Percentiles rank a stretch among this genome's conserved stretches.
Evolutionary conservation across 2,888 invertebrate species (phyloP).

Genomic region (Scrobipalpa costella): DNA sequence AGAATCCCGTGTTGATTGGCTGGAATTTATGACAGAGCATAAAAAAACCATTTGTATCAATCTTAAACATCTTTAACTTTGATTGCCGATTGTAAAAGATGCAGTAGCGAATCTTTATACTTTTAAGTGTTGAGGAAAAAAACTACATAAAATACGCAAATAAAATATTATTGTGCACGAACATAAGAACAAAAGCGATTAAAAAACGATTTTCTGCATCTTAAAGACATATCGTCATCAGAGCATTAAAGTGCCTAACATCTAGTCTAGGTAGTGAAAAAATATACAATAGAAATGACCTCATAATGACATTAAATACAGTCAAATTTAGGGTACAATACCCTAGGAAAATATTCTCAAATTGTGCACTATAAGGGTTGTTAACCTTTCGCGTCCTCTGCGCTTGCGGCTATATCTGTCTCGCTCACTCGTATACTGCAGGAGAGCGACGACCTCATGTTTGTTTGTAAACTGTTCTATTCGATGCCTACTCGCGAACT

Average conservation of each 20-base stretch:
- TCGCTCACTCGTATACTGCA: constrained; percentile 44
- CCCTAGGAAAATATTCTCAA: constrained; percentile 35
- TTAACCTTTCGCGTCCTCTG: constrained; percentile 59
- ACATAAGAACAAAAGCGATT: too few species aligned
- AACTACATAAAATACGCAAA: too few species aligned
- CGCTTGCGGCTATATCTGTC: constrained; percentile 48
- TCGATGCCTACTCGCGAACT: constrained; percentile 35
- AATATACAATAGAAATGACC: constrained; percentile 1
- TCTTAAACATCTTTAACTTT: not conserved
- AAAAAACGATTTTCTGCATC: too few species aligned
- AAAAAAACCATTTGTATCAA: not conserved
- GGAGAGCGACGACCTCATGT: constrained; percentile 55
- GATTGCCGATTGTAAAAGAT: not conserved
- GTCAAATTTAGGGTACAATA: not conserved
- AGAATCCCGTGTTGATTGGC: constrained; percentile 12
- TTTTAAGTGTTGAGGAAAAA: not conserved
- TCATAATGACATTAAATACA: not conserved
- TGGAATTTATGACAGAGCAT: constrained; percentile 6
- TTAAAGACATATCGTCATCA: too few species aligned
- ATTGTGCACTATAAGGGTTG: constrained; percentile 62
- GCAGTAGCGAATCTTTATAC: not conserved
- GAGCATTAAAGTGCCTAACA: too few species aligned
- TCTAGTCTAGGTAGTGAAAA: not conserved
- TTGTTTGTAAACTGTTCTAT: constrained; percentile 68
- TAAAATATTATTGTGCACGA: too few species aligned